These are phyloP conservation scores for Frankliniella intonsa DNA, from an alignment of 2,888 invertebrate genomes.

Conservation along the genomic window DNA sequence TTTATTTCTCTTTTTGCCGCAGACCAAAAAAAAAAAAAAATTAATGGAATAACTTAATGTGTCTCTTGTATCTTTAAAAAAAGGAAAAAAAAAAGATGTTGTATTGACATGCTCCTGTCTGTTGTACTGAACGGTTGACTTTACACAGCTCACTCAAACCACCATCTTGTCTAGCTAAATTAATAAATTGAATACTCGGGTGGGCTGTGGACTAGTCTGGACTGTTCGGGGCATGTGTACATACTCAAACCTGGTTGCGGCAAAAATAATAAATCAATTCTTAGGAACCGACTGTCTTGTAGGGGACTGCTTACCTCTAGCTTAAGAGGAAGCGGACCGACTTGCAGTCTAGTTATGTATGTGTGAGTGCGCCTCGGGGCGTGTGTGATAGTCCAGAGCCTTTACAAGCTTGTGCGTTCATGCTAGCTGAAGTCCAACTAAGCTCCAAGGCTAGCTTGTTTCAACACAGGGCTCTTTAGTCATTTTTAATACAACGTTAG, in stretches of 20 bases:
- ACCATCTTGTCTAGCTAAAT: too few species aligned
- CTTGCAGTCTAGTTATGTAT: neutral
- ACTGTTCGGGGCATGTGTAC: neutral
- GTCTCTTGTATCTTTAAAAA: too few species aligned
- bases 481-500: conserved; percentile 5
- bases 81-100: too few species aligned
- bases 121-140: too few species aligned
- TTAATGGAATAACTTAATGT: too few species aligned
- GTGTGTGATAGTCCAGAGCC: neutral
- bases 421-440: neutral
- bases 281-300: neutral
- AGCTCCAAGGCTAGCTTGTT: too few species aligned
- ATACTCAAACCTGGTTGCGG: neutral
- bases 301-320: neutral
- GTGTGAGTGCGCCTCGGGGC: neutral
- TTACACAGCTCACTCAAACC: too few species aligned
- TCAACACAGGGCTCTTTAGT: neutral
- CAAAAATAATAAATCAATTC: neutral
- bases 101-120: too few species aligned
- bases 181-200: too few species aligned
- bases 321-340: neutral
- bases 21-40: too few species aligned
- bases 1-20: neutral
- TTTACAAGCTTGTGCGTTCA: neutral
- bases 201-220: neutral